Conservation (phyloP, 2,888 invertebrate species). For the Nomada hirtipes region DNA sequence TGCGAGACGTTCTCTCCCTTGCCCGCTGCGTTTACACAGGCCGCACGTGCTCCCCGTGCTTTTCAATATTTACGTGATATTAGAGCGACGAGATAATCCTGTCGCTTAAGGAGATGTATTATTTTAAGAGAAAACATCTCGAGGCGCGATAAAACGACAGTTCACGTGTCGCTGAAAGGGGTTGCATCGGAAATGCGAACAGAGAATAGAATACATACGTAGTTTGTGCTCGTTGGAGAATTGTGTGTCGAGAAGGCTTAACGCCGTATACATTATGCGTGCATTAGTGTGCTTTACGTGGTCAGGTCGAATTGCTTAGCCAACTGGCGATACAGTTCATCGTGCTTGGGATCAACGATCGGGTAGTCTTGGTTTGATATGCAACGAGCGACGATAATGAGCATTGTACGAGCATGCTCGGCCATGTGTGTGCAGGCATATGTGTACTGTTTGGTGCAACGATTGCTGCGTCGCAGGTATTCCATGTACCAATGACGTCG, state of each 20-base stretch:
- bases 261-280: neutral
- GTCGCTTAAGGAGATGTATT: conserved; percentile 35
- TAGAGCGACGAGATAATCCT: conserved; percentile 45
- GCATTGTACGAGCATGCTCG: conserved; percentile 41
- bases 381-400: conserved; percentile 58
- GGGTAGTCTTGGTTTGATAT: conserved; percentile 50
- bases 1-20: conserved; percentile 33
- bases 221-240: too few species aligned
- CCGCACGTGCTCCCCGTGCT: conserved; percentile 61
- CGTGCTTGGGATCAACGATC: conserved; percentile 40
- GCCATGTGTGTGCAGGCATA: conserved; percentile 10
- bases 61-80: conserved; percentile 57
- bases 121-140: conserved; percentile 40
- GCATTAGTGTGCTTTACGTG: neutral
- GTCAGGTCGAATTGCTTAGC: conserved; percentile 47
- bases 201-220: neutral
- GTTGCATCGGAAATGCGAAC: neutral
- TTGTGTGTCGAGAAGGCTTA: neutral
- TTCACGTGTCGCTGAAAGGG: neutral
- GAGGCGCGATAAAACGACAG: conserved; percentile 1
- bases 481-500: conserved; percentile 15
- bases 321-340: conserved; percentile 52
- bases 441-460: conserved; percentile 27
- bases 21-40: conserved; percentile 56
- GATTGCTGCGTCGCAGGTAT: conserved; percentile 24